phyloP scores from a whole-genome alignment of 2,888 invertebrate species.

The Rhagonycha lutea region DNA sequence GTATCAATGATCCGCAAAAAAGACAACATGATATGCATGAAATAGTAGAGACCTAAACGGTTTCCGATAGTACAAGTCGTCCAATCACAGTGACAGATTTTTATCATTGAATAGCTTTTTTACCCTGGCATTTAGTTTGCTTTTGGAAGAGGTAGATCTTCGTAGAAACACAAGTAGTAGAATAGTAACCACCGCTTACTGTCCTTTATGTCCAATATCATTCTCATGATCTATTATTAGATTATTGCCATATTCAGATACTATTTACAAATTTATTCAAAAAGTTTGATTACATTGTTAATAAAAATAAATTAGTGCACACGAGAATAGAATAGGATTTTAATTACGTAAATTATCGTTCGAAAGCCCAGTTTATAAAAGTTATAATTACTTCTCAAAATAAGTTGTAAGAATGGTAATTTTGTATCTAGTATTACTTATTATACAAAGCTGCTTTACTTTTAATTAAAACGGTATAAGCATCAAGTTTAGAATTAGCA shows the following conservation, averaged over 20 bases:
- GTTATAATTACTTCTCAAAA: not conserved
- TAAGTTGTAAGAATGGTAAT: not conserved
- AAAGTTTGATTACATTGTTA: not conserved
- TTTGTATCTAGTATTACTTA: not conserved
- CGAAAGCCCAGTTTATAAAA: not conserved
- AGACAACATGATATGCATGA: not conserved
- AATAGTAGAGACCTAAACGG: not conserved
- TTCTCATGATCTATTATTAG: no score
- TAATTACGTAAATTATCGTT: not conserved
- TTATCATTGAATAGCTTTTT: not conserved
- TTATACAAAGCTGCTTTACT: not conserved
- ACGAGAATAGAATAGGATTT: no score
- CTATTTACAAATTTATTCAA: no score
- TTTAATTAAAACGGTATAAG: not conserved
- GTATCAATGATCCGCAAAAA: not conserved
- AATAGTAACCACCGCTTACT: no score
- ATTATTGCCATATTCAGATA: no score
- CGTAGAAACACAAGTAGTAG: not conserved
- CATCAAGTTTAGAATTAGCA: not conserved
- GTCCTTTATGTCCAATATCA: no score
- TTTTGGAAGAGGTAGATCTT: not conserved
- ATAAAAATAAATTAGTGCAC: no score
- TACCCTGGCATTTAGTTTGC: not conserved
- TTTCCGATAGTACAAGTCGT: not conserved
- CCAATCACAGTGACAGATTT: not conserved